phyloP scores from a whole-genome alignment of 2,888 invertebrate species.

The Galerucella calmariensis region DNA sequence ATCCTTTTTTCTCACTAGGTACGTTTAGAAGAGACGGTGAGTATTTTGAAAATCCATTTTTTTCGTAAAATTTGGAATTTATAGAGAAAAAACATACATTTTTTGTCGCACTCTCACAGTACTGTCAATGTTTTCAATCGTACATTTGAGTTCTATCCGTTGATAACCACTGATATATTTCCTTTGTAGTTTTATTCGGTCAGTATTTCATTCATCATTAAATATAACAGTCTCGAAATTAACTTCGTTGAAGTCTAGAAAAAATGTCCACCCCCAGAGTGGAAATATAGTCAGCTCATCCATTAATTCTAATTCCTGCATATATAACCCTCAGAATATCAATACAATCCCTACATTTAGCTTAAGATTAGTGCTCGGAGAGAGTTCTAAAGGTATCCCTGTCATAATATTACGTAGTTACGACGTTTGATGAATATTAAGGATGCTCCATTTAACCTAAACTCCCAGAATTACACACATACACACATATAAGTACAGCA shows the following conservation, averaged over 20 bases:
- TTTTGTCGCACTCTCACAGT: too few relatives aligned
- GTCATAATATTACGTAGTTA: constrained; percentile 32
- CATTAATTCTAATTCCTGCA: constrained; percentile 25
- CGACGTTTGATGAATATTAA: constrained; percentile 31
- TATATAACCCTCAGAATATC: constrained; percentile 22
- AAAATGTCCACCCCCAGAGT: not conserved
- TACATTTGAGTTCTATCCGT: too few relatives aligned
- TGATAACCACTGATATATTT: too few relatives aligned
- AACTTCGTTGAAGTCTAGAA: not conserved
- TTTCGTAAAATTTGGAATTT: too few relatives aligned
- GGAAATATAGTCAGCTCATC: constrained; percentile 11
- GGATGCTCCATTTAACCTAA: constrained; percentile 19
- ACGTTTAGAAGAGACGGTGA: too few relatives aligned
- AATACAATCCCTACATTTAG: constrained; percentile 28
- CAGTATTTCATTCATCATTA: too few relatives aligned
- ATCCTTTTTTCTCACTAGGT: too few relatives aligned
- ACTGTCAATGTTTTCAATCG: too few relatives aligned
- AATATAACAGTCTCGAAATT: too few relatives aligned
- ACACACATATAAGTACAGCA: constrained; percentile 14
- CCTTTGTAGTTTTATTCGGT: too few relatives aligned
- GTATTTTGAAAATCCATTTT: too few relatives aligned
- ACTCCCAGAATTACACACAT: constrained; percentile 24
- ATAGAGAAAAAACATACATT: too few relatives aligned
- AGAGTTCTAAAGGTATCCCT: constrained; percentile 26
- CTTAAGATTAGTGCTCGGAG: constrained; percentile 27